Percentiles rank a stretch among this genome's conserved stretches.
These are phyloP conservation scores for Colletes gigas DNA, from an alignment of 1,140 invertebrate genomes.

Conservation along the genomic window DNA sequence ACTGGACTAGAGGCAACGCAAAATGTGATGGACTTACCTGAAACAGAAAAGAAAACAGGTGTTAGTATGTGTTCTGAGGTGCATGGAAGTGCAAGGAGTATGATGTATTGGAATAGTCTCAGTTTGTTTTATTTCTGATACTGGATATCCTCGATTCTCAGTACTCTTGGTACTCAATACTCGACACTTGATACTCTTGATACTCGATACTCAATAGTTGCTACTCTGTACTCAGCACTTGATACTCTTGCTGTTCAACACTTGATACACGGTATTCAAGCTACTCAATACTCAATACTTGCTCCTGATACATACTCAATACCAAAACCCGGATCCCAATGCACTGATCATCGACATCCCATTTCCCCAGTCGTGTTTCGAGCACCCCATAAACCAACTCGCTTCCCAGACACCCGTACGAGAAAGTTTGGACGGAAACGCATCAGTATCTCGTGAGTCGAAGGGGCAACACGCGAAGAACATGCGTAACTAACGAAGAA, in stretches of 20 bases:
- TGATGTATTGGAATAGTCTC: no score
- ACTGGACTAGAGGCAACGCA: background rate
- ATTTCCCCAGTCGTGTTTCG: background rate
- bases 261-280: no score
- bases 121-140: no score
- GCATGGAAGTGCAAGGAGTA: no score
- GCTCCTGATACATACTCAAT: no score
- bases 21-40: slow-evolving; percentile 25
- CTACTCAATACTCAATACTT: background rate
- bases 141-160: no score
- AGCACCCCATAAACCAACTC: background rate
- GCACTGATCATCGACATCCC: background rate
- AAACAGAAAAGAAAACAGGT: background rate
- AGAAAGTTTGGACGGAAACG: background rate
- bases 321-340: background rate
- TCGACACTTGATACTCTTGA: no score
- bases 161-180: no score
- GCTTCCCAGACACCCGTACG: background rate
- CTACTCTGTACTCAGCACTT: no score
- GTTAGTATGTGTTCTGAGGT: background rate
- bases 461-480: slow-evolving; percentile 10
- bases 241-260: no score
- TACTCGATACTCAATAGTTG: no score
- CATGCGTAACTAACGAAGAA: slow-evolving; percentile 56
- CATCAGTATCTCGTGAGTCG: background rate